Evolutionary conservation across 2,113 vertebrate genomes (phyloP), one percentile per base, ranked within the genome.

Genomic region (Pedionomus torquatus): DNA sequence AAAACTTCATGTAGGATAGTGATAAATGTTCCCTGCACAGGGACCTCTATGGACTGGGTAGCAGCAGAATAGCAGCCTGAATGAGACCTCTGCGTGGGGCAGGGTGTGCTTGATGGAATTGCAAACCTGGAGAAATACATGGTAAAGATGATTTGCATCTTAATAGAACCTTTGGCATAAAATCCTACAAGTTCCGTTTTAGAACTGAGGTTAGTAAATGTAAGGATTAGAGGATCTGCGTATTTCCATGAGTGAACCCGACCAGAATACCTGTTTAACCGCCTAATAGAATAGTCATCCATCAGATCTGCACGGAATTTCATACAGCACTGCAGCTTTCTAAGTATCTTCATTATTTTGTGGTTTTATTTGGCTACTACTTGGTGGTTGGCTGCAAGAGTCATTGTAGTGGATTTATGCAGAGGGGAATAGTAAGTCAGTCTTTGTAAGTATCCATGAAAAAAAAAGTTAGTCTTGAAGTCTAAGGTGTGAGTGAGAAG

Each of bases 311-410:
- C 16, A 7, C 39, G 8, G 58, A 23, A n/a, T 61, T 68, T 83
- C 76, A 37, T 0, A 1, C 3, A 16, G 23, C 46, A 35, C 31
- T 4, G 0, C 5, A n/a, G 39, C 51, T 24, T 51, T 71, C 7
- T 10, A 26, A 11, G 2, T 26, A 41, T 76, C 46, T 61, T 39
- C 20, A n/a, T 54, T 69, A 15, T 48, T 75, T 49, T 44, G 4
- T 74, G 43, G 13, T 17, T 81, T 66, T 76, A 20, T 58, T 60
- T 78, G 70, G 55, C 33, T 68, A 2, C 63, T 79, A 1, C 43
- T 44, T 61, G 57, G 48, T 61, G 87, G 41, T 7, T 74, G 71
- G 80, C 55, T 65, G 66, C 41, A 74, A n/a, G 78, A 74, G 9
- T 35, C 55, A 23, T 41, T 51, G 17, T 49, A 25, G 16, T 69